phyloP scores from a whole-genome alignment of 2,888 invertebrate species.

The Tetanocera ferruginea region DNA sequence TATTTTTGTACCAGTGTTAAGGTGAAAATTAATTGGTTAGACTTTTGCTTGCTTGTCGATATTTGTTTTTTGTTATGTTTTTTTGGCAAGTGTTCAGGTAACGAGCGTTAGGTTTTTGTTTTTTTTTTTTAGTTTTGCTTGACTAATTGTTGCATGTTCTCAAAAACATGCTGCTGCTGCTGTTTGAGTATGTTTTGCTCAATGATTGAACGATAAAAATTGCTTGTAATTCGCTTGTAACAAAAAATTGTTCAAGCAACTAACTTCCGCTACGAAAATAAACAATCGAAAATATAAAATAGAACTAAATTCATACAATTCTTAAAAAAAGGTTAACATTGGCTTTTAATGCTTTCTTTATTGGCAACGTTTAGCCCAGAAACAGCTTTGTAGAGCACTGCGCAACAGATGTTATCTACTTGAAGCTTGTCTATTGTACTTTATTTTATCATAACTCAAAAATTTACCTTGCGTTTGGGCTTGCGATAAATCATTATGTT shows the following conservation, averaged over 20 bases:
- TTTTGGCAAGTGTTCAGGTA: not conserved
- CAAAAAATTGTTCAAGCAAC: too few species aligned
- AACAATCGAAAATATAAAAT: too few species aligned
- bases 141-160: constrained; percentile 4
- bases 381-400: too few species aligned
- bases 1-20: constrained; percentile 2
- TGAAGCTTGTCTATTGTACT: not conserved
- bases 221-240: too few species aligned
- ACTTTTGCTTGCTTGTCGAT: constrained; percentile 10
- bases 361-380: too few species aligned
- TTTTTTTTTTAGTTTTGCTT: not conserved
- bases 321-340: too few species aligned
- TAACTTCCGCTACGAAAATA: too few species aligned
- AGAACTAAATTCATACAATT: too few species aligned
- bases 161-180: not conserved
- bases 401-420: not conserved
- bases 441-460: not conserved
- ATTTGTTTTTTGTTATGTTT: not conserved
- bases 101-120: not conserved
- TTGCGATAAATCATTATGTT: constrained; percentile 58
- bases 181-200: too few species aligned
- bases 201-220: too few species aligned
- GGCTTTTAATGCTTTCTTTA: too few species aligned
- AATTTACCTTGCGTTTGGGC: constrained; percentile 43
- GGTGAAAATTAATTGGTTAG: constrained; percentile 22